Evolutionary conservation across 1,140 invertebrate genomes (phyloP).

Genomic region (Halesus radiatus): DNA sequence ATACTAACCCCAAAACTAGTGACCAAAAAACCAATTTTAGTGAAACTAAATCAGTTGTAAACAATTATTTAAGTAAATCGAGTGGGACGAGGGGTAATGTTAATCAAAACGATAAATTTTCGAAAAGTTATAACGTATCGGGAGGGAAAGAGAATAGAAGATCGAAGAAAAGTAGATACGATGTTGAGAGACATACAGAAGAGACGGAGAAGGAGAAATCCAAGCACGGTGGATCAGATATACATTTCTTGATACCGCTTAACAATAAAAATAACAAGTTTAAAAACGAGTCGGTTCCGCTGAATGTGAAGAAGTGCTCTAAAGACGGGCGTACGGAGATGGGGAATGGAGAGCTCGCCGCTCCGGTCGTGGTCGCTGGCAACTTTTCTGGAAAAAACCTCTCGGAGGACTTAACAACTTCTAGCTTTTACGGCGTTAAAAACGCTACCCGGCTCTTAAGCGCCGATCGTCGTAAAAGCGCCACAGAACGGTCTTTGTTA

Average conservation of each 20-base stretch:
- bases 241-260: background rate
- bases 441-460: background rate
- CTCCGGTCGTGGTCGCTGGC: background rate
- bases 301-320: background rate
- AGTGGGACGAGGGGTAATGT: background rate
- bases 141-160: background rate
- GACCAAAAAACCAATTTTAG: conserved; percentile 7
- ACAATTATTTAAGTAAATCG: background rate
- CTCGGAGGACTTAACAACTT: background rate
- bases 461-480: conserved; percentile 26
- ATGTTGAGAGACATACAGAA: too few relatives aligned
- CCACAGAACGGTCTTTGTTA: background rate
- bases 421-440: background rate
- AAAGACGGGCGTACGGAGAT: background rate
- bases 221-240: background rate
- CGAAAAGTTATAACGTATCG: background rate
- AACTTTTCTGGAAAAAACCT: background rate
- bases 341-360: background rate
- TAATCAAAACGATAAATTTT: background rate
- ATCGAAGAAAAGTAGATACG: background rate
- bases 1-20: background rate
- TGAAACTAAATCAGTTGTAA: background rate
- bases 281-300: background rate
- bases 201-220: too few relatives aligned
- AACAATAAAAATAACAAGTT: background rate